Conservation (phyloP, 1,140 invertebrate genomes). For the Drosophila parabipectinata region DNA sequence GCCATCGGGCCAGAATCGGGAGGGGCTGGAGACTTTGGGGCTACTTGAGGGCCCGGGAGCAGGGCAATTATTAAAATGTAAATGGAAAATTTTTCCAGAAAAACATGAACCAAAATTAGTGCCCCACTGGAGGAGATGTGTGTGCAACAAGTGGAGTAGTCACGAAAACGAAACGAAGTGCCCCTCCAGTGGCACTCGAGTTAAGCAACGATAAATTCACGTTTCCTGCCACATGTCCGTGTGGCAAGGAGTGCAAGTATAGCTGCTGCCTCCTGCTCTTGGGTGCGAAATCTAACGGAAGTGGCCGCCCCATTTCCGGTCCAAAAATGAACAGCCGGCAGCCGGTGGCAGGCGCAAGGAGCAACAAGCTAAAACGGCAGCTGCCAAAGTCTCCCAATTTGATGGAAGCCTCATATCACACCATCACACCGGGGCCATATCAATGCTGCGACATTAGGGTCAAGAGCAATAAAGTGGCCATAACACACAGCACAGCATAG, state of each 20-base stretch:
- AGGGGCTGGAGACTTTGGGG: slow-evolving; percentile 14
- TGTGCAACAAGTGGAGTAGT: slow-evolving; percentile 44
- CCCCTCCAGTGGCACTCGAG: slow-evolving; percentile 54
- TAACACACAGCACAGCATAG: slow-evolving; percentile 28
- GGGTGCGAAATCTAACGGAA: slow-evolving; percentile 72
- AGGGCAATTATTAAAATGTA: slow-evolving; percentile 64
- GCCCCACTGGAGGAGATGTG: not conserved
- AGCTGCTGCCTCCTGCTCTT: slow-evolving; percentile 7
- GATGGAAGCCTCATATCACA: slow-evolving; percentile 21
- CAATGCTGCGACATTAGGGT: slow-evolving; percentile 65
- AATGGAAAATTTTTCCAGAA: slow-evolving; percentile 49
- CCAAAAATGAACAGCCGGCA: slow-evolving; percentile 31
- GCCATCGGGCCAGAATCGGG: slow-evolving; percentile 16
- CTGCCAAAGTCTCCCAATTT: slow-evolving; percentile 27
- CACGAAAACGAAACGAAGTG: slow-evolving; percentile 44
- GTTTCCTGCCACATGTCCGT: slow-evolving; percentile 71
- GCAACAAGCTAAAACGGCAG: slow-evolving; percentile 12
- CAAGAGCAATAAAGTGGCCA: slow-evolving; percentile 65
- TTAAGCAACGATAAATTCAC: slow-evolving; percentile 75
- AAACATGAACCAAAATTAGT: slow-evolving; percentile 45
- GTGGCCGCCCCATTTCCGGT: slow-evolving; percentile 71
- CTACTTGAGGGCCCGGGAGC: slow-evolving; percentile 38
- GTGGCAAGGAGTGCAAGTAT: slow-evolving; percentile 46
- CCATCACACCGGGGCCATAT: slow-evolving; percentile 25
- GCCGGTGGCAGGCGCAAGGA: slow-evolving; percentile 24